Evolutionary conservation across 2,797 vertebrate genomes (phyloP).

Genomic region (Chelon labrosus): DNA sequence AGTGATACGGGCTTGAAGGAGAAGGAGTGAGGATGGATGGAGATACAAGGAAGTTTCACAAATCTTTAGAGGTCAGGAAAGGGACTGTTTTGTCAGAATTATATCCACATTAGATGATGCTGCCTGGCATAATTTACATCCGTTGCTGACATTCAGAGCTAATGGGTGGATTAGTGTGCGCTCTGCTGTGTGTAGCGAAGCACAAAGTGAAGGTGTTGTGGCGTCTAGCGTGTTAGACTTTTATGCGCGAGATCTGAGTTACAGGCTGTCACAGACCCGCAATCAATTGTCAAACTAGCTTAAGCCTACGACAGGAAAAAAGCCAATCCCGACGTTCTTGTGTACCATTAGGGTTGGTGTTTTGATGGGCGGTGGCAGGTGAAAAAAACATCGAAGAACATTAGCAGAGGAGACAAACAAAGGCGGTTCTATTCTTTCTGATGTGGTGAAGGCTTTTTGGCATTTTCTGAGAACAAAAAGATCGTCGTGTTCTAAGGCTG

Average conservation of each 20-base stretch:
- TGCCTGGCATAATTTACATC: too few species aligned
- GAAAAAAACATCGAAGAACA: background rate
- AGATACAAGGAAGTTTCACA: background rate
- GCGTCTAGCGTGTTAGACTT: background rate
- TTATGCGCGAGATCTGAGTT: background rate
- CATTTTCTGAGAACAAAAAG: conserved; percentile 24
- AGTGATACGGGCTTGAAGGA: conserved; percentile 8
- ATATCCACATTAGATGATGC: too few species aligned
- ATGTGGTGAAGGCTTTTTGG: background rate
- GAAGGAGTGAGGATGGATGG: background rate
- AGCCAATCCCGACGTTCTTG: background rate
- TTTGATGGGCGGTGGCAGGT: background rate
- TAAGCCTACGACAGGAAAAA: background rate
- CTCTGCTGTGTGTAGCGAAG: background rate
- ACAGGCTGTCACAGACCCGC: background rate
- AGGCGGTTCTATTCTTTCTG: background rate
- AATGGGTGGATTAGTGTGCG: background rate
- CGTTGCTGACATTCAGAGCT: background rate
- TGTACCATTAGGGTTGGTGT: background rate
- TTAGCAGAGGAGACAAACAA: conserved; percentile 4
- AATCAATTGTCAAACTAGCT: background rate
- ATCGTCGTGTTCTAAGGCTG: conserved; percentile 22
- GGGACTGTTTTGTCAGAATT: background rate
- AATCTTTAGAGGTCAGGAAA: background rate
- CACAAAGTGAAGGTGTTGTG: background rate